phyloP scores from a whole-genome alignment of 2,113 vertebrate species.

The Albula glossodonta region DNA sequence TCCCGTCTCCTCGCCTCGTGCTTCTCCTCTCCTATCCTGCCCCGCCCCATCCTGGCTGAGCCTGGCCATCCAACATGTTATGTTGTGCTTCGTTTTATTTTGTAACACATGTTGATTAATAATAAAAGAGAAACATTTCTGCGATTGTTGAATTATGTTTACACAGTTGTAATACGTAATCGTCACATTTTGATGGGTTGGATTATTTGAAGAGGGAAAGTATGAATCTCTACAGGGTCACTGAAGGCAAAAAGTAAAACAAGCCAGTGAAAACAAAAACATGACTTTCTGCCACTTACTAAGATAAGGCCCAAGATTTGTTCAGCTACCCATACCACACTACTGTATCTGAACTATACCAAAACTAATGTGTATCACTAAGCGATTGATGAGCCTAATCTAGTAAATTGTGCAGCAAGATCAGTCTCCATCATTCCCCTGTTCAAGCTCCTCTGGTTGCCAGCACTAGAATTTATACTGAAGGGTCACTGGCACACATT shows the following conservation, averaged over 20 bases:
- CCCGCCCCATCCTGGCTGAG: constrained; percentile 34
- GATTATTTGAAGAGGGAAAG: background rate
- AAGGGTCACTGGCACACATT: background rate
- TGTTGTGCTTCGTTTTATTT: constrained; percentile 60
- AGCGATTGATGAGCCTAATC: background rate
- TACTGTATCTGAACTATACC: background rate
- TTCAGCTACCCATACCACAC: background rate
- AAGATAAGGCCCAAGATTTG: constrained; percentile 25
- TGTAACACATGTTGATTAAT: constrained; percentile 51
- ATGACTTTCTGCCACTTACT: constrained; percentile 14
- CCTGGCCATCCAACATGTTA: constrained; percentile 49
- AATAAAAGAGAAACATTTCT: constrained; percentile 29
- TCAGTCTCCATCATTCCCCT: background rate
- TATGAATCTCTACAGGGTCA: background rate
- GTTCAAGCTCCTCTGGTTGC: background rate
- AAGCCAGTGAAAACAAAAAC: constrained; percentile 1
- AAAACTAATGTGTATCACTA: background rate
- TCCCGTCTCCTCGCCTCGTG: constrained; percentile 19
- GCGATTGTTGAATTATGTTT: constrained; percentile 41
- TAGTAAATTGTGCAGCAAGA: background rate
- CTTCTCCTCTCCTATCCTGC: constrained; percentile 22
- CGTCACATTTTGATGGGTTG: background rate
- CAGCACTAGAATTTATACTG: background rate
- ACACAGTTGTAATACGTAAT: constrained; percentile 26
- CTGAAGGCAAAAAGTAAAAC: background rate